A percentile compares a stretch with the other conserved stretches of the same genome.
phyloP scores from a whole-genome alignment of 2,888 invertebrate species.

The Drosophila nr. fundita region DNA sequence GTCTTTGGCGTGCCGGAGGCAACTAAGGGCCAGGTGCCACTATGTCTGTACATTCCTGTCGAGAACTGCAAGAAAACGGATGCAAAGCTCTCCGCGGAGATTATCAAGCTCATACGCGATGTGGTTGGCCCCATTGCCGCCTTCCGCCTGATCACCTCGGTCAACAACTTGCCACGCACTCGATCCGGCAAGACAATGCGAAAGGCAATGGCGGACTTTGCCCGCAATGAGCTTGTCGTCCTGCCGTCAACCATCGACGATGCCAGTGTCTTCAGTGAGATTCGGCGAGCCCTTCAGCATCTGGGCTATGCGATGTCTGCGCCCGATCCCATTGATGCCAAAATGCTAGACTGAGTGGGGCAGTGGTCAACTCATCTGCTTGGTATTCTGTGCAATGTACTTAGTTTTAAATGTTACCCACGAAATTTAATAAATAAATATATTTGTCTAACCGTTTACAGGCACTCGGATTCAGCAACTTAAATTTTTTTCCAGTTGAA shows the following conservation, averaged over 20 bases:
- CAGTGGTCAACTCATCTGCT: background rate
- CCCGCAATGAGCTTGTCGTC: constrained; percentile 91
- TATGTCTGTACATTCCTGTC: constrained; percentile 93
- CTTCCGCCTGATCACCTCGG: constrained; percentile 92
- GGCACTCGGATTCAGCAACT: background rate
- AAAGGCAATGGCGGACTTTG: constrained; percentile 93
- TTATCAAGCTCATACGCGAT: constrained; percentile 84
- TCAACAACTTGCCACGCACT: constrained; percentile 93
- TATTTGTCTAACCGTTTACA: constrained; percentile 6
- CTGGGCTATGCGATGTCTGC: constrained; percentile 90
- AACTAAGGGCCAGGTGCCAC: constrained; percentile 95
- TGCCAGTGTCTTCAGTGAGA: constrained; percentile 91
- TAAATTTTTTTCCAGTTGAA: background rate
- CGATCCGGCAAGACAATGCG: constrained; percentile 91
- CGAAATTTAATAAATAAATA: constrained; percentile 48
- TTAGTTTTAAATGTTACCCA: constrained; percentile 19
- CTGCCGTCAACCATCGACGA: constrained; percentile 95
- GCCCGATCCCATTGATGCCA: constrained; percentile 87
- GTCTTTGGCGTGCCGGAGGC: constrained; percentile 96
- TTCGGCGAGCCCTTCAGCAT: constrained; percentile 91
- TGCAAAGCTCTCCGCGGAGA: constrained; percentile 83
- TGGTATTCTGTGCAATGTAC: constrained; percentile 9
- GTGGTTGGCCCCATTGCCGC: constrained; percentile 91
- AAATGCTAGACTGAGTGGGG: constrained; percentile 62
- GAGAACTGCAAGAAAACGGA: constrained; percentile 80